Evolutionary conservation across 92 coral and sea anemone genomes (phyloP), one percentile per base, ranked within the genome.

Genomic region (Parazoanthus swiftii): DNA sequence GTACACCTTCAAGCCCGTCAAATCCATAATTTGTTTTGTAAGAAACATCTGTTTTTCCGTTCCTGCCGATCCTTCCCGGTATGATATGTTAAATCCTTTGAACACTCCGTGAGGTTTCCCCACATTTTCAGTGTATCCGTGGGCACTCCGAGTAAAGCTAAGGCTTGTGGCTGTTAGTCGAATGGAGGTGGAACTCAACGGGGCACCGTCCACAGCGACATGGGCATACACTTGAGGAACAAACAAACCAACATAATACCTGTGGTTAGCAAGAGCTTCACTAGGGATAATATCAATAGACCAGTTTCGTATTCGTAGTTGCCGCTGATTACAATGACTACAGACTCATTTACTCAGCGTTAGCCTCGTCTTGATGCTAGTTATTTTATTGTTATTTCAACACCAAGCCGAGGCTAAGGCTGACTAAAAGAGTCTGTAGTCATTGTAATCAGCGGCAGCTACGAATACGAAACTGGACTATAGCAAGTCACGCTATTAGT

Each of bases 71-170:
- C 5, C 3, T 0, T 84, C 87, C 33, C 23, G 4, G 87, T 84
- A 84, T 39, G 65, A 44, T 70, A 70, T 42, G 2, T 48, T 44
- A 33, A 71, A 70, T 10, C 79, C 86, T 71, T 44, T 84, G 33
- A 15, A 46, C 21, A 84, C 21, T 1, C 87, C 79, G 16, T 84
- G 79, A 6, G 38, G 13, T 71, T 10, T 44, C n/a, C 78, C 67
- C 37, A 38, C 38, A 25, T 2, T 71, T 71, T n/a, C 63, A 1
- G 42, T 44, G 67, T 43, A 68, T 3, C 14, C 6, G 1, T 15
- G 4, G 25, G 48, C 48, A 25, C 29, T 84, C 6, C 54, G 67
- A 13, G 77, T 71, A 58, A 48, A 84, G 59, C 43, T 16, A 23
- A 63, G 70, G 5, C 9, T 7, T 5, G 8, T 63, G 25, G 26